These are phyloP conservation scores for Bovichtus diacanthus DNA, from an alignment of 2,797 vertebrate genomes.

Conservation along the genomic window DNA sequence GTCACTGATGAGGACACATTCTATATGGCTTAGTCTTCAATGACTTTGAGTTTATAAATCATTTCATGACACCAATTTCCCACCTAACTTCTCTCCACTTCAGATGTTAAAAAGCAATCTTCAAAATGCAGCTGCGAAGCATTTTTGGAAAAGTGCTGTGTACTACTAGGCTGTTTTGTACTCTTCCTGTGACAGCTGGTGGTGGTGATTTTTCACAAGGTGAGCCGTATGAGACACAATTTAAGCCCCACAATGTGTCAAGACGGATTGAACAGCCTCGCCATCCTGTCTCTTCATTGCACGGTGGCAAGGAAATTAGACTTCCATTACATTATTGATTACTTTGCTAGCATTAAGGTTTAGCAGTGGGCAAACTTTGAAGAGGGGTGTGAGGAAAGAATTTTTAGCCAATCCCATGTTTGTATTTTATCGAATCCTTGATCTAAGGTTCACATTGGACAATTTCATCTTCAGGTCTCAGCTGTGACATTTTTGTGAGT, in stretches of 20 bases:
- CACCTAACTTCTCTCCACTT: background rate
- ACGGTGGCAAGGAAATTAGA: background rate
- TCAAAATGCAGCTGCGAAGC: constrained; percentile 2
- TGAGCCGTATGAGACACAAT: background rate
- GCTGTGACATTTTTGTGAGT: no score
- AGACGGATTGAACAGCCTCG: constrained; percentile 5
- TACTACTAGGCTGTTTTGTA: background rate
- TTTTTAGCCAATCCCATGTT: no score
- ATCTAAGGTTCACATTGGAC: no score
- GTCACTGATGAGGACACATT: background rate
- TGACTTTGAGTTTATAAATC: background rate
- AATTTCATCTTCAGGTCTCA: no score
- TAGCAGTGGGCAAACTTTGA: background rate
- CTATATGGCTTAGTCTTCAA: background rate
- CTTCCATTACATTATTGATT: background rate
- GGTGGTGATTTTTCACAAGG: background rate
- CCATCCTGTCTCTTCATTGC: background rate
- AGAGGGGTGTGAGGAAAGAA: background rate
- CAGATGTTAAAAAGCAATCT: constrained; percentile 8
- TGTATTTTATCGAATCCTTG: no score
- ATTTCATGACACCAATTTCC: background rate
- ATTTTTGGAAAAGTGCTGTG: background rate
- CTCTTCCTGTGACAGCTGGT: background rate
- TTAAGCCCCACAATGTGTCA: background rate
- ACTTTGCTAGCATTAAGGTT: background rate